Percentiles rank a stretch among this genome's conserved stretches.
Evolutionary conservation across 2,113 vertebrate species (phyloP).

Genomic region (Labrus mixtus): DNA sequence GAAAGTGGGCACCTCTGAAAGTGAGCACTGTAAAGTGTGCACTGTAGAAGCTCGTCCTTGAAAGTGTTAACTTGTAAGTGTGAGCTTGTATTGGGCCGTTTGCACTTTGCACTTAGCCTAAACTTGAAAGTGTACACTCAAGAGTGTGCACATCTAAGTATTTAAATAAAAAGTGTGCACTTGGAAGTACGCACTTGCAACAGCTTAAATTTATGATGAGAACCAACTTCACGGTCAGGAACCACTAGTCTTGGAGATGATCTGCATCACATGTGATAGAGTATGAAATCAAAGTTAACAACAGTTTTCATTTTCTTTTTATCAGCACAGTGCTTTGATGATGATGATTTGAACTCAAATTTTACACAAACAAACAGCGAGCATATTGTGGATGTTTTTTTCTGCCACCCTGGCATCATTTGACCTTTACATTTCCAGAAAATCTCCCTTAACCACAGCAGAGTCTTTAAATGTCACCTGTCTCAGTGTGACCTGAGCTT

Average conservation of each 20-base stretch:
- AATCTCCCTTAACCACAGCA: constrained; percentile 36
- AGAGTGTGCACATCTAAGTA: no score
- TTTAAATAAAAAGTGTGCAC: no score
- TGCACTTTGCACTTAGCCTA: no score
- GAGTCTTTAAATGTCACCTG: constrained; percentile 72
- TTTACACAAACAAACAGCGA: constrained; percentile 30
- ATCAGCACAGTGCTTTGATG: background rate
- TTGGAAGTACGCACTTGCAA: no score
- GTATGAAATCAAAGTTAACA: background rate
- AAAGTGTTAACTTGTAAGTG: no score
- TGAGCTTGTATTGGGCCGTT: no score
- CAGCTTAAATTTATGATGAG: no score
- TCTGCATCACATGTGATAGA: background rate
- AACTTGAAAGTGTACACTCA: no score
- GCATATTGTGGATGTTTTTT: constrained; percentile 51
- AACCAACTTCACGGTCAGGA: background rate
- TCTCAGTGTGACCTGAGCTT: constrained; percentile 46
- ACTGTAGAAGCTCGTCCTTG: no score
- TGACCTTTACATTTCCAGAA: constrained; percentile 65
- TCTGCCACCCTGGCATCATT: constrained; percentile 25
- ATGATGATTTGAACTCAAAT: background rate
- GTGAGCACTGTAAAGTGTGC: no score
- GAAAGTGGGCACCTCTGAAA: no score
- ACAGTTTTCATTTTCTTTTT: background rate
- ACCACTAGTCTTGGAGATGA: no score